A percentile compares a stretch with the other conserved stretches of the same genome.
Conservation (phyloP, 2,113 vertebrate species). For the Pituophis catenifer region DNA sequence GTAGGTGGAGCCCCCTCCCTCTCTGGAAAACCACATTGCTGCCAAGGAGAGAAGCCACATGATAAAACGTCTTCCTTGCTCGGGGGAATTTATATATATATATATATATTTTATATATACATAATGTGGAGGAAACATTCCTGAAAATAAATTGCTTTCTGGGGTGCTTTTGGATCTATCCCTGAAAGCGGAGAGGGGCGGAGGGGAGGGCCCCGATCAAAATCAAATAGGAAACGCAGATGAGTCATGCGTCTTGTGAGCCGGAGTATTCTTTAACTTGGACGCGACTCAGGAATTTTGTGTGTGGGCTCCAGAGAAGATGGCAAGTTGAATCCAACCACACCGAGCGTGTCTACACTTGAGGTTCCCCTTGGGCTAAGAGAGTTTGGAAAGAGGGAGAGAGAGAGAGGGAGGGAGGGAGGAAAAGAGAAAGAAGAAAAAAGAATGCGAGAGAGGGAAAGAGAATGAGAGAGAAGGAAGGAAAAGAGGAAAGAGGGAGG, state of each 20-base stretch:
- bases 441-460: too few relatives aligned
- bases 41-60: neutral
- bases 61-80: neutral
- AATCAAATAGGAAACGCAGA: neutral
- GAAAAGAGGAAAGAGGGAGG: too few relatives aligned
- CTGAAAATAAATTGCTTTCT: neutral
- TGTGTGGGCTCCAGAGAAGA: neutral
- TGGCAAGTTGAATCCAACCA: neutral
- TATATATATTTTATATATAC: too few relatives aligned
- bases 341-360: neutral
- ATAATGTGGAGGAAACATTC: neutral
- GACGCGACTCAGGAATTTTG: conserved; percentile 3
- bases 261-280: conserved; percentile 10
- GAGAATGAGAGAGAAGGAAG: too few relatives aligned
- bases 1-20: neutral
- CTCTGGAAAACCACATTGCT: neutral
- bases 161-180: neutral
- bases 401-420: neutral
- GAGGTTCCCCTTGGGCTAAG: neutral
- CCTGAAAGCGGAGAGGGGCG: neutral
- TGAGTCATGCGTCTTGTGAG: conserved; percentile 21
- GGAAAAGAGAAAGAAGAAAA: too few relatives aligned
- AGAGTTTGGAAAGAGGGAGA: neutral
- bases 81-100: neutral
- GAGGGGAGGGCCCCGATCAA: neutral